phyloP scores from a whole-genome alignment of 2,797 vertebrate genomes.

The Thalassophryne amazonica region DNA sequence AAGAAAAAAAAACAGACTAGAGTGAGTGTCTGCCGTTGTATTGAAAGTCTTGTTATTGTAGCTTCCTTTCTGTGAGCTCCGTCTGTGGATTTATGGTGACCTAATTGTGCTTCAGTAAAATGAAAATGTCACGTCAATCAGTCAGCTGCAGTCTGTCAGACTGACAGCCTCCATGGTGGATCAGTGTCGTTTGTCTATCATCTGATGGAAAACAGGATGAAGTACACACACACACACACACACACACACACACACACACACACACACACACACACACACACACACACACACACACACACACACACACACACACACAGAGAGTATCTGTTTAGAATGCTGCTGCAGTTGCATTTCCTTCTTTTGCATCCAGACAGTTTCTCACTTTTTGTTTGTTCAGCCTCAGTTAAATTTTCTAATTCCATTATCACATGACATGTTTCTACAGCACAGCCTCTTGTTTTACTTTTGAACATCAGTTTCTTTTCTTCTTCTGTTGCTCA shows the following conservation, averaged over 20 bases:
- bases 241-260: background rate
- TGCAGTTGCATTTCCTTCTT: background rate
- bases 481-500: background rate
- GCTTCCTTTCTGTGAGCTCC: background rate
- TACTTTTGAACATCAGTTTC: background rate
- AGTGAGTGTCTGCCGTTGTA: background rate
- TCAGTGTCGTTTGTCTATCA: slow-evolving; percentile 4
- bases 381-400: background rate
- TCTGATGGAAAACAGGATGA: background rate
- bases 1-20: background rate
- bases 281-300: background rate
- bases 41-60: background rate
- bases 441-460: background rate
- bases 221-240: background rate
- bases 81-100: background rate
- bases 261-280: background rate
- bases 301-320: too few relatives aligned
- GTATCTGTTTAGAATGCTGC: background rate
- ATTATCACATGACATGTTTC: background rate
- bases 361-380: background rate
- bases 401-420: background rate
- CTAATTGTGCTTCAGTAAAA: slow-evolving; percentile 2
- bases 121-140: slow-evolving; percentile 38
- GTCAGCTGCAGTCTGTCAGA: slow-evolving; percentile 10
- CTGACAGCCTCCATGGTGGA: slow-evolving; percentile 22